Evolutionary conservation across 2,797 vertebrate species (phyloP), one percentile per base, ranked within the genome.

Genomic region (Sebastes matsubarae): DNA sequence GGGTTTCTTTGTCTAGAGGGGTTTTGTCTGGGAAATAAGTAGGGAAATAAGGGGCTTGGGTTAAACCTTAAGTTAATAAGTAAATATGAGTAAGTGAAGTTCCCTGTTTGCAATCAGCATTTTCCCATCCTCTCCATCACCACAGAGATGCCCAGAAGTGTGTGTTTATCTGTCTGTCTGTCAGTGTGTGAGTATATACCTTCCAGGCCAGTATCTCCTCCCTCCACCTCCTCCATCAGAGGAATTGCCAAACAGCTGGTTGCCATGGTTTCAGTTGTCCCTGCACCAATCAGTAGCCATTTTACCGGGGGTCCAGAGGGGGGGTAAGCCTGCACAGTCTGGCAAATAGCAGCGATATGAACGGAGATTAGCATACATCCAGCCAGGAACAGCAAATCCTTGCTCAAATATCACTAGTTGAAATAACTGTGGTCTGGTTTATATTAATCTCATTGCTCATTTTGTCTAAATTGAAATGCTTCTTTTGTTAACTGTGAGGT

Each of bases 221-320:
- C 58, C 75, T 75, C 67, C 72, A 63, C 82, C 77, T 77, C 79
- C 84, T 73, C 68, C 85, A 85, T 82, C 86, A 79, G 72, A 83
- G 69, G 75, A 89, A 88, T 90, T 81, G 81, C 84, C 86, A 93
- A 94, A 93, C 93, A 93, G 90, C 93, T 93, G 93, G 93, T 94
- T 94, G 81, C 92, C 89, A 92, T 93, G 91, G 94, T 81, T 88
- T 77, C 93, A 64, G 75, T 65, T 84, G 83, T 78, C 83, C 76
- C 52, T 20, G 65, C 76, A 77, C 93, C 89, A 93, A 92, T 93
- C 79, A 66, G 75, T 75, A 68, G 77, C 46, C 54, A 79, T 75
- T 84, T 88, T 90, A 83, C 69, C 88, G 50, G 77, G 80, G 79
- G 78, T 83, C 80, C 64, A 72, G 68, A 38, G 67, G 85, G 57